phyloP scores from a whole-genome alignment of 23 tunicate genomes.

The Styela plicata region DNA sequence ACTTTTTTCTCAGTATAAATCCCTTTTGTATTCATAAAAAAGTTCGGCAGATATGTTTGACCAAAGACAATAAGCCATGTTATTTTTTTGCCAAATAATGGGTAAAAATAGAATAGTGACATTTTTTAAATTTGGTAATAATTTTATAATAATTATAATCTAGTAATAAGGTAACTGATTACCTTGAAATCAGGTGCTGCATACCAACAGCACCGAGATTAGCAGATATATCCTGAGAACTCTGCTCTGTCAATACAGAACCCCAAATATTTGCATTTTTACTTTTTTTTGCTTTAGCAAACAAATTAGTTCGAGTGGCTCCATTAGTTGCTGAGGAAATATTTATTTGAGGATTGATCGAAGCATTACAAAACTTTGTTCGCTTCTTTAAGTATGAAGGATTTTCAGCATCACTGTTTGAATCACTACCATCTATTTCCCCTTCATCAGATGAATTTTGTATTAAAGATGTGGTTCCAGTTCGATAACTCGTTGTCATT shows the following conservation, averaged over 20 bases:
- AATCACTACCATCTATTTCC: constrained; percentile 43
- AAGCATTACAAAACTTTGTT: not conserved
- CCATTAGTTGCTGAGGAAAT: not conserved
- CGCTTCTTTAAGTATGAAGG: not conserved
- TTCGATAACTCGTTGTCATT: constrained; percentile 17
- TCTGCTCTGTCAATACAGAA: constrained; percentile 64
- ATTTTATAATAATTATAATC: too few relatives aligned
- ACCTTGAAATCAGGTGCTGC: constrained; percentile 71
- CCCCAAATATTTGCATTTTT: constrained; percentile 75
- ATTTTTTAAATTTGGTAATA: too few relatives aligned
- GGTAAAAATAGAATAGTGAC: too few relatives aligned
- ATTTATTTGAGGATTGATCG: too few relatives aligned
- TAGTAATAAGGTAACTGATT: too few relatives aligned
- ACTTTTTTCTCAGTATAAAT: too few relatives aligned
- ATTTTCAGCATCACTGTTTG: constrained; percentile 13
- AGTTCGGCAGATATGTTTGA: too few relatives aligned
- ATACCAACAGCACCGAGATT: constrained; percentile 79
- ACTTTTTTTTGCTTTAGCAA: constrained; percentile 1
- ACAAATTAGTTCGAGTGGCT: not conserved
- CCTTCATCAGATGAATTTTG: constrained; percentile 52
- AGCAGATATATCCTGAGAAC: constrained; percentile 66
- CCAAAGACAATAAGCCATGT: too few relatives aligned
- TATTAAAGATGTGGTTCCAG: not conserved
- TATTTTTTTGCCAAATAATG: too few relatives aligned
- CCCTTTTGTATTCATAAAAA: too few relatives aligned